phyloP scores from a whole-genome alignment of 2,888 invertebrate genomes.

The Melitaea athalia region DNA sequence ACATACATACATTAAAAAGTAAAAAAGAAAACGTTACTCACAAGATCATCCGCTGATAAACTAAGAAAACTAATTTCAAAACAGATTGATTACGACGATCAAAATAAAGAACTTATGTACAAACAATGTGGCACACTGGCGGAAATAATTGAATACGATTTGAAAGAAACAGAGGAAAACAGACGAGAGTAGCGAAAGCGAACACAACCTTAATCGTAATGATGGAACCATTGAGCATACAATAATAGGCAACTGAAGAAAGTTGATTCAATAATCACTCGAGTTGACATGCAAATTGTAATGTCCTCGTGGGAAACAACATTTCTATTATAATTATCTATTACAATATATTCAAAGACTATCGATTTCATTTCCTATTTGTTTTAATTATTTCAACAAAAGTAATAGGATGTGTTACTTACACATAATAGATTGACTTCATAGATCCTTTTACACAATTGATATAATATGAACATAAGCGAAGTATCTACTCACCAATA shows the following conservation, averaged over 20 bases:
- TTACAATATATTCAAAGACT: neutral
- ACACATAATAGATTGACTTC: too few relatives aligned
- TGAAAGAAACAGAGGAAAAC: conserved; percentile 29
- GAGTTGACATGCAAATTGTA: conserved; percentile 26
- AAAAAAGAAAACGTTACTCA: conserved; percentile 17
- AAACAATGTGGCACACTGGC: conserved; percentile 60
- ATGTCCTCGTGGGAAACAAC: conserved; percentile 11
- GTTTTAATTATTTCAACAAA: neutral
- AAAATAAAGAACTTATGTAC: conserved; percentile 53
- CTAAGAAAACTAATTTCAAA: neutral
- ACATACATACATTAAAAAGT: too few relatives aligned
- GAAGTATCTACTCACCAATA: too few relatives aligned
- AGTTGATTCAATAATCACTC: conserved; percentile 17
- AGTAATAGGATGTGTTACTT: too few relatives aligned
- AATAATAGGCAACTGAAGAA: conserved; percentile 27
- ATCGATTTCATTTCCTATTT: conserved; percentile 14
- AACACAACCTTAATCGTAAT: conserved; percentile 27
- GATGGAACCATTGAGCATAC: conserved; percentile 16
- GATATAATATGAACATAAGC: too few relatives aligned
- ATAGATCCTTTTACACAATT: too few relatives aligned
- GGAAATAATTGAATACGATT: conserved; percentile 63
- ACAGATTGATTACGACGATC: conserved; percentile 27
- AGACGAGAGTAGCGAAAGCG: conserved; percentile 31
- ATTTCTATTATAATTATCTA: neutral
- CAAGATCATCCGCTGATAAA: neutral